Base-by-base conservation (phyloP, 2,113 vertebrate species). In the Tenrec ecaudatus region DNA sequence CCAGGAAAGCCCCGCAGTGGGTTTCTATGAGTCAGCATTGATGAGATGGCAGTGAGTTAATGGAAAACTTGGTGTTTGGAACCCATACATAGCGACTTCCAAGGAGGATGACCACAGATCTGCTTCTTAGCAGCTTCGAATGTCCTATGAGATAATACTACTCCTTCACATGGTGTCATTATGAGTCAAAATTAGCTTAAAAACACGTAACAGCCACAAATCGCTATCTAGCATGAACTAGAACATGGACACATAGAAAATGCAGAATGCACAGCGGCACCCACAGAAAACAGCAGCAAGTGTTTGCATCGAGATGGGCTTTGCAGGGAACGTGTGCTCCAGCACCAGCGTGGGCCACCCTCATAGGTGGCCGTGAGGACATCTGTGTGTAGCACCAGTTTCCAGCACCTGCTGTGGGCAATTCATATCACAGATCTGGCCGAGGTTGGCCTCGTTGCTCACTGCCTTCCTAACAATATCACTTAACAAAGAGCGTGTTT, bases 311-410 rank as follows among this genome's bases (percentile, higher is more conserved):
- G 23, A 9, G 53, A 7, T 9, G 7, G 20, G 38, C 31, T 33
- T 68, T 6, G 4, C 11, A 1, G 33, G 33, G 38, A 62, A 11
- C n/a, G 7, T 22, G 0, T 6, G 2, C 11, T 2, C 0, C 4
- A 19, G 58, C 22, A 73, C 53, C 29, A 12, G 57, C 62, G n/a
- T n/a, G n/a, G n/a, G n/a, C 60, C 40, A 79, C 68, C 31, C 57
- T n/a, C 58, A 2, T 6, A 17, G 19, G 43, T 33, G 25, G 58
- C 75, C 16, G 6, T 0, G 7, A 8, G 0, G 9, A 27, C 23
- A 3, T 69, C 11, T 29, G 68, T 29, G 47, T 6, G 0, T n/a
- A 57, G 47, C 8, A 6, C 27, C 11, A 17, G 25, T 29, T 9
- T 80, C 66, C 2, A 27, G 40, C 62, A 53, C 11, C 23, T 25